Evolutionary conservation across 2,797 vertebrate species (phyloP), one percentile per base, ranked within the genome.

Genomic region (Ctenochaetus hawaiiensis): DNA sequence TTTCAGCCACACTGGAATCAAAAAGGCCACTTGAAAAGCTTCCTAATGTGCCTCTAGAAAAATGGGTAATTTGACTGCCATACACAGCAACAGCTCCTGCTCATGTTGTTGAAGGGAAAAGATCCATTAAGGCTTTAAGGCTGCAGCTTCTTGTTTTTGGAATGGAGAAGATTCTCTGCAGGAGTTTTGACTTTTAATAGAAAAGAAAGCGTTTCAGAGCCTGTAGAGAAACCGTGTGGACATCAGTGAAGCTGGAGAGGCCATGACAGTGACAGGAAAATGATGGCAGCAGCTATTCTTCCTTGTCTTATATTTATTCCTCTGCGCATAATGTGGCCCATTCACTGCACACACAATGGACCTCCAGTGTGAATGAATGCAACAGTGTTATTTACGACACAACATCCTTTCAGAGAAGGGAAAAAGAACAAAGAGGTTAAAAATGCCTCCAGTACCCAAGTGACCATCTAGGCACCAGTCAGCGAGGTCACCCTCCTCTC

Each of bases 271-370:
- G 43, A n/a, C 80, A 83, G 87, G 77, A 85, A 91, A 87, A 82
- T 75, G 61, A 76, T 26, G 54, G 45, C 74, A 47, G 87, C 73
- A 72, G 84, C 90, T 82, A 82, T 86, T 80, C 82, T 89, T 89
- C 88, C 85, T 80, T 45, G 49, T 81, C 84, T 88, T 90, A 77
- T 87, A 91, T 93, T 91, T 93, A 91, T 93, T 89, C 87, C 87
- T 84, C 58, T 49, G 70, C 78, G 85, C 77, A 92, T 91, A 92
- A 94, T 93, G 90, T 65, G 0, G 70, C 82, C 92, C 89, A 95
- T 95, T 95, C 94, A 95, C 64, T n/a, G 75, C 64, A 8, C 63
- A 78, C 87, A 95, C 94, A 95, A 94, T 93, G 85, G 91, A 72
- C 75, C 79, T 83, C 80, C 85, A 75, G 81, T 87, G 75, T 79